These are phyloP conservation scores for Lutraria rhynchaena DNA, from an alignment of 1,140 invertebrate species.

Conservation along the genomic window DNA sequence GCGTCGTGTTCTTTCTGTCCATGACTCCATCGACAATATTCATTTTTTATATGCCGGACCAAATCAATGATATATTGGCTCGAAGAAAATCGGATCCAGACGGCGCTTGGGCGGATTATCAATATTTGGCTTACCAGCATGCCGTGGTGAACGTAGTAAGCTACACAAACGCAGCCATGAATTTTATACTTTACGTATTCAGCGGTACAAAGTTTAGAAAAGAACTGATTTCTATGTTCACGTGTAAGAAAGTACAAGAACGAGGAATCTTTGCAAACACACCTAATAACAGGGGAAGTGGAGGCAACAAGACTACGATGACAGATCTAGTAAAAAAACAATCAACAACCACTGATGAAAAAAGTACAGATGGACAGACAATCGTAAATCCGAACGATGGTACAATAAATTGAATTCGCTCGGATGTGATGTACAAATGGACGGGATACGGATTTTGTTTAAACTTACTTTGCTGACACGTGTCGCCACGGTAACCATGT, in stretches of 20 bases:
- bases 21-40: conserved; percentile 24
- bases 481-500: conserved; percentile 32
- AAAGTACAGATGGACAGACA: background rate
- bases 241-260: background rate
- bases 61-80: background rate
- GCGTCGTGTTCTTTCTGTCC: conserved; percentile 17
- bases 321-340: no score
- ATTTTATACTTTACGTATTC: conserved; percentile 47
- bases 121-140: conserved; percentile 3
- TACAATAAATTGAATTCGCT: no score
- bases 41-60: conserved; percentile 11
- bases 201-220: conserved; percentile 33
- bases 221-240: conserved; percentile 15
- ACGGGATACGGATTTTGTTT: background rate
- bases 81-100: background rate
- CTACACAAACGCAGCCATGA: conserved; percentile 33
- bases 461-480: conserved; percentile 57
- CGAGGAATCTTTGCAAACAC: background rate
- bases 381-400: background rate
- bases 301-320: background rate
- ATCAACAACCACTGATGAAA: background rate
- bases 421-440: background rate
- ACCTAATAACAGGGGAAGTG: background rate
- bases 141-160: conserved; percentile 14
- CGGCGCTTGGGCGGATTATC: background rate